These are phyloP conservation scores for Sorex araneus DNA, from an alignment of 2,113 vertebrate genomes.

Conservation along the genomic window DNA sequence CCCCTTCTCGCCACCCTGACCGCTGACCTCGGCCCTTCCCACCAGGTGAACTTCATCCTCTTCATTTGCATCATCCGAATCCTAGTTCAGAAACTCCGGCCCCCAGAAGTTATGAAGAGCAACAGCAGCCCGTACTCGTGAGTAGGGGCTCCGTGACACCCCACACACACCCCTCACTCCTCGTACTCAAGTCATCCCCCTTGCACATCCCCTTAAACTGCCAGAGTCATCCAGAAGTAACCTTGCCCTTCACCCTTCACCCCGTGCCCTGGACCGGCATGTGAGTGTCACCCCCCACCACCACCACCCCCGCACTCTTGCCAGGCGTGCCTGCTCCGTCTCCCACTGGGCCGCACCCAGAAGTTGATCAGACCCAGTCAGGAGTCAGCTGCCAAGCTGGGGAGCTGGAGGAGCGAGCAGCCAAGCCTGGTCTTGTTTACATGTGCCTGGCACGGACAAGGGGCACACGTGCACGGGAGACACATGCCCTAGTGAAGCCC, in stretches of 20 bases:
- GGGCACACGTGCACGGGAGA: neutral
- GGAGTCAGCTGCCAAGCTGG: neutral
- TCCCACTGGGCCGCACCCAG: neutral
- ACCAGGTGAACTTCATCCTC: slow-evolving; percentile 95
- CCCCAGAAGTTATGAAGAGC: slow-evolving; percentile 94
- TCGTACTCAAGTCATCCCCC: neutral
- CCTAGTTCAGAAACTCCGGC: slow-evolving; percentile 96
- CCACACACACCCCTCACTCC: neutral
- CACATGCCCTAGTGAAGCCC: neutral
- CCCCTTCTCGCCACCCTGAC: slow-evolving; percentile 29
- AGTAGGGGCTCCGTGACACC: slow-evolving; percentile 81
- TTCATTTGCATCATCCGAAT: slow-evolving; percentile 98
- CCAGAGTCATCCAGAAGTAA: neutral
- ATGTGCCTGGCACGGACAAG: neutral
- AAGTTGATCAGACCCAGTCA: neutral
- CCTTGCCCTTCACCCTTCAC: neutral
- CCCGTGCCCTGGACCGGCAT: neutral
- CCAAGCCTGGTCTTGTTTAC: neutral
- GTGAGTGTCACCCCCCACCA: neutral
- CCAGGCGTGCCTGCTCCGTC: neutral
- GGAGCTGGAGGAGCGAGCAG: neutral
- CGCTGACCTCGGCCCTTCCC: neutral
- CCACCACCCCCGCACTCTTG: neutral
- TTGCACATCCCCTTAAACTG: neutral
- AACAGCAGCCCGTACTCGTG: slow-evolving; percentile 97